phyloP scores from a whole-genome alignment of 2,888 invertebrate species.

The Stratiomys singularior region DNA sequence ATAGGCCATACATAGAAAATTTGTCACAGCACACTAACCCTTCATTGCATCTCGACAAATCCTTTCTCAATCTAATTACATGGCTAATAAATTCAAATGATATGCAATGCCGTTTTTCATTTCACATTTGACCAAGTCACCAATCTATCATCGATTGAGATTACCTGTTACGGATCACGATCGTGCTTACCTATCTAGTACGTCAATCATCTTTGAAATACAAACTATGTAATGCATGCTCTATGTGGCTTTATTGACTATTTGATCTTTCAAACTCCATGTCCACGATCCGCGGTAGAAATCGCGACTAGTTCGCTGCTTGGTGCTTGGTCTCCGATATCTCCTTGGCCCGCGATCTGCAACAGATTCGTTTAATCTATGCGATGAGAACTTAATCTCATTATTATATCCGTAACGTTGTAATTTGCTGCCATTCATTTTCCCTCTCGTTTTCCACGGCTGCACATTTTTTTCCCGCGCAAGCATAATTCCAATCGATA shows the following conservation, averaged over 20 bases:
- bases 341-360: slow-evolving; percentile 40
- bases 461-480: slow-evolving; percentile 36
- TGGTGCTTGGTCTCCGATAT: too few relatives aligned
- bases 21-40: too few relatives aligned
- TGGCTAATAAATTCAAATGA: slow-evolving; percentile 39
- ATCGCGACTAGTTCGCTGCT: slow-evolving; percentile 1
- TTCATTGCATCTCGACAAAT: too few relatives aligned
- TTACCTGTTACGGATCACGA: slow-evolving; percentile 39
- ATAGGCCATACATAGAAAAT: too few relatives aligned
- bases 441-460: slow-evolving; percentile 44
- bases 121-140: slow-evolving; percentile 43
- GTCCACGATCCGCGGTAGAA: slow-evolving; percentile 21
- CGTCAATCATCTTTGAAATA: slow-evolving; percentile 14
- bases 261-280: neutral
- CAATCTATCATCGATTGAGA: slow-evolving; percentile 38
- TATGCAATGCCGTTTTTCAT: slow-evolving; percentile 37
- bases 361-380: slow-evolving; percentile 28
- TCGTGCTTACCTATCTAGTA: slow-evolving; percentile 27
- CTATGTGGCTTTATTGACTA: too few relatives aligned
- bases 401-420: slow-evolving; percentile 35
- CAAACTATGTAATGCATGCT: slow-evolving; percentile 4
- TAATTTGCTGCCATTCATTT: slow-evolving; percentile 47
- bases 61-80: slow-evolving; percentile 26
- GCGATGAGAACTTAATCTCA: slow-evolving; percentile 47
- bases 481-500: slow-evolving; percentile 15